Evolutionary conservation across 2,113 vertebrate genomes (phyloP).

Genomic region (Phalacrocorax aristotelis): DNA sequence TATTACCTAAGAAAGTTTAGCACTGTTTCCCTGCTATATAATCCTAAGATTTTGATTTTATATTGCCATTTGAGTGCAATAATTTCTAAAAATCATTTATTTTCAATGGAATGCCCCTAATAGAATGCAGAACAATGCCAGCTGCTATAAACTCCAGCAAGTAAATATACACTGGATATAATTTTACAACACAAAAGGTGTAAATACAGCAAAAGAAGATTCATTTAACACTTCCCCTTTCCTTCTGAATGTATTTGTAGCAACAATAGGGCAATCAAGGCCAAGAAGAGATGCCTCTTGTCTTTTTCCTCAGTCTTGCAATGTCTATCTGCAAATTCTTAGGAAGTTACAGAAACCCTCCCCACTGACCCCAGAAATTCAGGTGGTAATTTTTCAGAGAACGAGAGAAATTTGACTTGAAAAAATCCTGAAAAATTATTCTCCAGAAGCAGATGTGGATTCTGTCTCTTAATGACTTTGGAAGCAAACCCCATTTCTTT

Average conservation of each 20-base stretch:
- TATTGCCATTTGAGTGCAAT: not conserved
- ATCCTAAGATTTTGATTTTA: not conserved
- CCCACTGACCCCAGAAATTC: not conserved
- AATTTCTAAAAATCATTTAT: not conserved
- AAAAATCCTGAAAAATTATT: not conserved
- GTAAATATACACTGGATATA: not conserved
- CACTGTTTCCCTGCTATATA: not conserved
- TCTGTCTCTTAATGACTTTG: not conserved
- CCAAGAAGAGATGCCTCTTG: not conserved
- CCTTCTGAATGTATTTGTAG: not conserved
- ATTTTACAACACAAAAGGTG: not conserved
- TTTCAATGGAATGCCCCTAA: not conserved
- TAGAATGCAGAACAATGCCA: not conserved
- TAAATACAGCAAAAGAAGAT: not conserved
- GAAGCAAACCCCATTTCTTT: not conserved
- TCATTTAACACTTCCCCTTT: not conserved
- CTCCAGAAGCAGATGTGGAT: not conserved
- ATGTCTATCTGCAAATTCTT: not conserved
- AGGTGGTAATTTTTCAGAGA: not conserved
- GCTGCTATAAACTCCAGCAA: not conserved
- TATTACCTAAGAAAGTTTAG: not conserved
- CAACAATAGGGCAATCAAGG: not conserved
- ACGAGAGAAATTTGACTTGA: not conserved
- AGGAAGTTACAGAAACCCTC: not conserved
- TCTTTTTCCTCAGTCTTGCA: not conserved